These are phyloP conservation scores for Melopsittacus undulatus DNA, from an alignment of 2,797 vertebrate genomes.

Conservation along the genomic window DNA sequence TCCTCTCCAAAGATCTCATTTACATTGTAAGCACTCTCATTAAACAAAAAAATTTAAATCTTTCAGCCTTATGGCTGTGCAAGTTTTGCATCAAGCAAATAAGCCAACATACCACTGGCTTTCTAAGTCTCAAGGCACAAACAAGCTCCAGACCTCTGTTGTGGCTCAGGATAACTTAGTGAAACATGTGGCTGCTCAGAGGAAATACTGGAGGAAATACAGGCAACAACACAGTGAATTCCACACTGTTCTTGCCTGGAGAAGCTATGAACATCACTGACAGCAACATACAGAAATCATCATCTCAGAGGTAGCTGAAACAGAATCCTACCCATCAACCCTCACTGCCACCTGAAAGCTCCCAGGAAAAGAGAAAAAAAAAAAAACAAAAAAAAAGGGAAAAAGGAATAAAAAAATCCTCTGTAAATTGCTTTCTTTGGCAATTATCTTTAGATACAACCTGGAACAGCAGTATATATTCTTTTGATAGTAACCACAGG, in stretches of 20 bases:
- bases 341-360: conserved; percentile 14
- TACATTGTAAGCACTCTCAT: background rate
- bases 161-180: background rate
- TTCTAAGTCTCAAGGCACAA: background rate
- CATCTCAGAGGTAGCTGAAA: background rate
- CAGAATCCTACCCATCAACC: background rate
- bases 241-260: background rate
- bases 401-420: background rate
- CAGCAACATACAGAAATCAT: background rate
- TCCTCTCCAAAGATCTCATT: background rate
- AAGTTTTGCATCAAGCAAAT: background rate
- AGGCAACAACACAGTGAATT: background rate
- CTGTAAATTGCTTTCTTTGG: background rate
- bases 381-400: background rate
- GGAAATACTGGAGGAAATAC: background rate
- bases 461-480: background rate
- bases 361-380: background rate
- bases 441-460: background rate
- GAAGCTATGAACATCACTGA: background rate
- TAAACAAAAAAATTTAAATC: background rate
- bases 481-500: background rate
- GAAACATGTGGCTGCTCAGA: background rate
- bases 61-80: background rate
- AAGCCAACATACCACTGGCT: background rate
- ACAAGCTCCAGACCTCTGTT: background rate